Conservation (phyloP, 2,888 invertebrate species). For the Villa cingulata region DNA sequence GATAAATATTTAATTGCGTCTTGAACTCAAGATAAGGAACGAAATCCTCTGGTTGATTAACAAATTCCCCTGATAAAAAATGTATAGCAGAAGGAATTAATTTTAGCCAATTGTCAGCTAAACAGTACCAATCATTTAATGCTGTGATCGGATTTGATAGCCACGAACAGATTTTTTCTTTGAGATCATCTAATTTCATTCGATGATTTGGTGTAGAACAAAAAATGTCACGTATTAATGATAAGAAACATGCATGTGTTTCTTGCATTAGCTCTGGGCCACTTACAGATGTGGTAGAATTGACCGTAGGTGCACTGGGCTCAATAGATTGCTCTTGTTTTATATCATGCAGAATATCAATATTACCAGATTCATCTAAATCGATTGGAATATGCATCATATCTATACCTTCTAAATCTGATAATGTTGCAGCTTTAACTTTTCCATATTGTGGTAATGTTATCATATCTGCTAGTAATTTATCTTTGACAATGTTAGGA, state of each 20-base stretch:
- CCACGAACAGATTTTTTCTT: conserved; percentile 58
- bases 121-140: conserved; percentile 64
- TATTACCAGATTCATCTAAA: conserved; percentile 46
- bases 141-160: conserved; percentile 69
- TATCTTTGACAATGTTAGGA: not conserved
- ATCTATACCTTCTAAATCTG: conserved; percentile 49
- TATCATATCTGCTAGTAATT: not conserved
- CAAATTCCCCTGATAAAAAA: conserved; percentile 70
- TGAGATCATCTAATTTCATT: conserved; percentile 62
- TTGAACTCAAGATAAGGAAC: conserved; percentile 81
- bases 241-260: conserved; percentile 74
- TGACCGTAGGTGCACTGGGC: conserved; percentile 15
- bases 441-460: conserved; percentile 9
- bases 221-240: conserved; percentile 75
- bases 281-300: conserved; percentile 7
- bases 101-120: conserved; percentile 58
- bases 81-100: conserved; percentile 65
- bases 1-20: conserved; percentile 45
- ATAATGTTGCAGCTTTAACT: conserved; percentile 33
- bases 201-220: conserved; percentile 74
- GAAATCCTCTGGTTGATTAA: conserved; percentile 72
- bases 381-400: conserved; percentile 69
- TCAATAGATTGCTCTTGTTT: conserved; percentile 31
- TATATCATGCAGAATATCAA: conserved; percentile 40
- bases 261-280: conserved; percentile 55